phyloP scores from a whole-genome alignment of 2,888 invertebrate species.

The Cactoblastis cactorum region DNA sequence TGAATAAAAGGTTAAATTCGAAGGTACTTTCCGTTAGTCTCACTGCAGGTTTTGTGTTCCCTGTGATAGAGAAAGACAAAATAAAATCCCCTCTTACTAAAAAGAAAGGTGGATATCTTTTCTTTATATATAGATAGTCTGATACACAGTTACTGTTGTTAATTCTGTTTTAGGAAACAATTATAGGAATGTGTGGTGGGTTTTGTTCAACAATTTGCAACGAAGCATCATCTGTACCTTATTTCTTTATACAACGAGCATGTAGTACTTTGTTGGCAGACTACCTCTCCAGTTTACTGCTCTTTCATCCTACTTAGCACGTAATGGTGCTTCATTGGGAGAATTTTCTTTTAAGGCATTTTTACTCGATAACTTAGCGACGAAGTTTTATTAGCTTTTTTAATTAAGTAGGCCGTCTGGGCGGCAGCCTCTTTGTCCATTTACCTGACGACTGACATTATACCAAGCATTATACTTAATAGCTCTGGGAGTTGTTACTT shows the following conservation, averaged over 20 bases:
- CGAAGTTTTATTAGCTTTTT: constrained; percentile 28
- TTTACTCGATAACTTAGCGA: constrained; percentile 15
- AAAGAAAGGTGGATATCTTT: too few species aligned
- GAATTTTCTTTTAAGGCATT: constrained; percentile 11
- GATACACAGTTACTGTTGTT: too few species aligned
- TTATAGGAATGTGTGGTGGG: too few species aligned
- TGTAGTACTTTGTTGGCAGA: background rate
- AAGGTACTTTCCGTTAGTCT: too few species aligned
- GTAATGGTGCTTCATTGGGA: constrained; percentile 1
- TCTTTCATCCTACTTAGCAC: constrained; percentile 6
- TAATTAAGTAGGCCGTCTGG: constrained; percentile 23
- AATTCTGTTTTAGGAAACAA: too few species aligned
- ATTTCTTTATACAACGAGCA: background rate
- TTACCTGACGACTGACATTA: constrained; percentile 21
- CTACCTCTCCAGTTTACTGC: background rate
- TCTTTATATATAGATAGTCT: too few species aligned
- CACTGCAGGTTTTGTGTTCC: too few species aligned
- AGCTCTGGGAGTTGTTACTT: constrained; percentile 24
- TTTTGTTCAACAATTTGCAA: too few species aligned
- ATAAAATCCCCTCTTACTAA: too few species aligned
- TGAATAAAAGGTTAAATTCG: too few species aligned
- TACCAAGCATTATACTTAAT: constrained; percentile 29
- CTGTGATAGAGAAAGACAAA: too few species aligned
- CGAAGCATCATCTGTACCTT: background rate
- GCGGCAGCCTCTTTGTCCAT: constrained; percentile 19